Conservation (phyloP, 92 coral and sea anemone genomes). For the Porites lobata region DNA sequence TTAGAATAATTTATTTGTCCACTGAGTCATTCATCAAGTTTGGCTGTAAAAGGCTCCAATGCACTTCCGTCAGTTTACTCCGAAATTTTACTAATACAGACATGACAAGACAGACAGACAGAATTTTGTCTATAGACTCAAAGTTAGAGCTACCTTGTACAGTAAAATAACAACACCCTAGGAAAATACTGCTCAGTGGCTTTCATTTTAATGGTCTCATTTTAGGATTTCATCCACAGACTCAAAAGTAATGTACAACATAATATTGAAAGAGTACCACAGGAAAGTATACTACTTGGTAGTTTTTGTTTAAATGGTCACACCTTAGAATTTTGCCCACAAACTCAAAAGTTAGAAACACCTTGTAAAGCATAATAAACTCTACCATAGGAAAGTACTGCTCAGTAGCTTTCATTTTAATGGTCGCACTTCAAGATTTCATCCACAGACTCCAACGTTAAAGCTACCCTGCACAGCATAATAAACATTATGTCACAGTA, state of each 20-base stretch:
- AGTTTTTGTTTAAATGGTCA: too few species aligned
- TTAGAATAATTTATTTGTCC: background rate
- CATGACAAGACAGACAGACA: too few species aligned
- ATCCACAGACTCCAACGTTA: too few species aligned
- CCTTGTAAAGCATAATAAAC: too few species aligned
- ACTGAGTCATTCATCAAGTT: background rate
- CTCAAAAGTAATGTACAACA: background rate
- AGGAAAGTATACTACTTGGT: background rate
- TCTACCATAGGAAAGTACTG: too few species aligned
- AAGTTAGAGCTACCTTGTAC: background rate
- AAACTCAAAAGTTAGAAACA: too few species aligned
- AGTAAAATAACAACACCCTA: background rate
- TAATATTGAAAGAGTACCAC: background rate
- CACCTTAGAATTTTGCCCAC: background rate
- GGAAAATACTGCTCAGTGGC: background rate
- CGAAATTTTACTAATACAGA: background rate
- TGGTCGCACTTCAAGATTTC: too few species aligned
- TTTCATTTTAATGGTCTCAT: background rate
- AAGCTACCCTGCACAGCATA: too few species aligned
- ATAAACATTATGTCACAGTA: too few species aligned
- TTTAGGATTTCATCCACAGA: background rate
- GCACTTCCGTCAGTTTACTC: conserved; percentile 62
- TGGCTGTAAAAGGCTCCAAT: conserved; percentile 65
- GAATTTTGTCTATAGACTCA: too few species aligned
- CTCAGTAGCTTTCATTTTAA: too few species aligned